Evolutionary conservation across 1,140 invertebrate species (phyloP), one percentile per base, ranked within the genome.

Genomic region (Pogonognathellus flavescens): DNA sequence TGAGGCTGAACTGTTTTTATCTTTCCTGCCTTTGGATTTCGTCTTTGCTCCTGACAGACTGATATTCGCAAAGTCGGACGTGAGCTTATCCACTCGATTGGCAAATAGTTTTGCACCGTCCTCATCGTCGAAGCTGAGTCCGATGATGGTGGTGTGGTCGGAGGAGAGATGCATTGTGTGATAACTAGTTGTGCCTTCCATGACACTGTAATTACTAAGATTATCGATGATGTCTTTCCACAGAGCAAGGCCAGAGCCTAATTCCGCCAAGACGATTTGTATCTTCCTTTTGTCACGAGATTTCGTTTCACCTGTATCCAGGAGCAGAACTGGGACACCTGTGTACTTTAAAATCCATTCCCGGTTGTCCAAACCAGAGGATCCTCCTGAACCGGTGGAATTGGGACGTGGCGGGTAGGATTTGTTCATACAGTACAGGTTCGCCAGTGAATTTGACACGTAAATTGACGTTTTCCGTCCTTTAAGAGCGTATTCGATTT

Each of bases 171-270:
- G 94, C 93, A 97, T 94, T n/a, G 95, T 96, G 90, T 97, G 95
- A 87, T 96, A 97, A 25, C 93, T 94, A 16, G 92, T 91, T 1
- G 86, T 52, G 66, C 85, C 86, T 22, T 94, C 93, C 14, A 93
- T 93, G 6, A 93, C 91, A 89, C 91, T 90, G 87, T 93, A 94
- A 62, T 91, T 91, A 16, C 91, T 92, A 57, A 93, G 89, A 88
- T 93, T 92, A 87, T 93, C 95, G 87, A 97, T 95, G n/a, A 93
- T 93, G 90, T 97, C 96, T 82, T 92, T 92, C 96, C 96, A 97
- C n/a, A 97, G 90, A 41, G 94, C 93, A 90, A 97, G 96, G 70
- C 95, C 95, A 2, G 95, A 95, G 3, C 95, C 95, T 72, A 95
- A 92, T 90, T 97, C 96, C 0, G 95, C 95, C 18, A 97, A 89